Conservation (phyloP, 2,797 vertebrate genomes). For the Linurgus olivaceus region DNA sequence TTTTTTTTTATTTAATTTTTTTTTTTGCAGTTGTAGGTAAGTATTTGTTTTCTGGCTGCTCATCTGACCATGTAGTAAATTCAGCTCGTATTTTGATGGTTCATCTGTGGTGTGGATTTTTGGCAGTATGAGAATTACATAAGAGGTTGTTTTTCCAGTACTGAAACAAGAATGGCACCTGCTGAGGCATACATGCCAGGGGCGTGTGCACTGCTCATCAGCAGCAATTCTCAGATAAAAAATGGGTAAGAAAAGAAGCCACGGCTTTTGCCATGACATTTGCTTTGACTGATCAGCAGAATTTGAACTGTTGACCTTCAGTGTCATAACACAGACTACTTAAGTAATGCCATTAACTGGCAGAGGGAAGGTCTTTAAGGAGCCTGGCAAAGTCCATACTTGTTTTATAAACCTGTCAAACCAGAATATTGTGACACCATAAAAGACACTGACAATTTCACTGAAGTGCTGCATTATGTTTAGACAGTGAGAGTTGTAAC, state of each 20-base stretch:
- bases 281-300: background rate
- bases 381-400: background rate
- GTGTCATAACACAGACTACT: background rate
- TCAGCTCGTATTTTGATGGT: background rate
- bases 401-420: background rate
- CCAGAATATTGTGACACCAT: background rate
- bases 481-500: background rate
- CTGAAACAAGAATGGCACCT: background rate
- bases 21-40: background rate
- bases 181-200: background rate
- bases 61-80: background rate
- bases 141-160: background rate
- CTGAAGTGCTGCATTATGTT: background rate
- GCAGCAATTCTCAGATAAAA: background rate
- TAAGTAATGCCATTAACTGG: background rate
- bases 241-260: background rate
- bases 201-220: background rate
- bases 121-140: background rate
- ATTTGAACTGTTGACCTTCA: constrained; percentile 2
- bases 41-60: background rate
- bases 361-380: background rate
- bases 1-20: too few species aligned
- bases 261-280: background rate
- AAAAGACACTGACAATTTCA: background rate
- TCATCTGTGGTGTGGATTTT: background rate